A percentile compares a stretch with the other conserved stretches of the same genome.
Conservation (phyloP, 2,113 vertebrate species). For the Leptobrachium leishanense region DNA sequence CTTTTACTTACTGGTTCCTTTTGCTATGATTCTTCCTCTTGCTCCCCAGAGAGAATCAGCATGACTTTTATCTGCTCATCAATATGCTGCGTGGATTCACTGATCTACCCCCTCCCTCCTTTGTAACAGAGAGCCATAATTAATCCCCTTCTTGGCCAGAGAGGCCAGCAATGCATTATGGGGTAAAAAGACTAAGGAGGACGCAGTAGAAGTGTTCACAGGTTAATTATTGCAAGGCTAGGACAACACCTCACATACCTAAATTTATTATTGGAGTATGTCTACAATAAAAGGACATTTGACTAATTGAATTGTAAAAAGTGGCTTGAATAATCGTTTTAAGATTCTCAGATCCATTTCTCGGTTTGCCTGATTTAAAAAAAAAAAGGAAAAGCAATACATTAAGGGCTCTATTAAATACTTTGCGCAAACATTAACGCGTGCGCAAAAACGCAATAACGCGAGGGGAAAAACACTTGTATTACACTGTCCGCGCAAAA, state of each 20-base stretch:
- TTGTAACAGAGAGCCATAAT: slow-evolving; percentile 35
- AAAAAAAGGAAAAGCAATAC: too few relatives aligned
- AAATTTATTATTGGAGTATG: too few relatives aligned
- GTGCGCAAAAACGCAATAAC: too few relatives aligned
- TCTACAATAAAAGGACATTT: too few relatives aligned
- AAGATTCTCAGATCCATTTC: too few relatives aligned
- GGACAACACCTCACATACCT: neutral
- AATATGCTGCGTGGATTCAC: slow-evolving; percentile 39
- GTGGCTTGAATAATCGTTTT: too few relatives aligned
- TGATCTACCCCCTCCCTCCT: slow-evolving; percentile 38
- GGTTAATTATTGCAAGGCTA: slow-evolving; percentile 17
- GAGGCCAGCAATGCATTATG: slow-evolving; percentile 36
- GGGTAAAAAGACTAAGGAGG: slow-evolving; percentile 29
- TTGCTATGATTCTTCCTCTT: neutral
- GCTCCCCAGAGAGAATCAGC: slow-evolving; percentile 26
- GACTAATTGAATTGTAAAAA: too few relatives aligned
- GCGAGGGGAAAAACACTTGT: too few relatives aligned
- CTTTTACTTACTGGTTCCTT: slow-evolving; percentile 27
- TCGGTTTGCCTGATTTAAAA: too few relatives aligned
- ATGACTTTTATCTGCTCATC: slow-evolving; percentile 41
- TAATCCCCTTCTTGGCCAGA: slow-evolving; percentile 39
- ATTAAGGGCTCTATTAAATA: too few relatives aligned
- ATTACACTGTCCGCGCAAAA: too few relatives aligned
- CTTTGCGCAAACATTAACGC: too few relatives aligned
- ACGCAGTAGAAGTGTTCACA: slow-evolving; percentile 19